phyloP scores from a whole-genome alignment of 2,888 invertebrate genomes.

The Morpho helenor region DNA sequence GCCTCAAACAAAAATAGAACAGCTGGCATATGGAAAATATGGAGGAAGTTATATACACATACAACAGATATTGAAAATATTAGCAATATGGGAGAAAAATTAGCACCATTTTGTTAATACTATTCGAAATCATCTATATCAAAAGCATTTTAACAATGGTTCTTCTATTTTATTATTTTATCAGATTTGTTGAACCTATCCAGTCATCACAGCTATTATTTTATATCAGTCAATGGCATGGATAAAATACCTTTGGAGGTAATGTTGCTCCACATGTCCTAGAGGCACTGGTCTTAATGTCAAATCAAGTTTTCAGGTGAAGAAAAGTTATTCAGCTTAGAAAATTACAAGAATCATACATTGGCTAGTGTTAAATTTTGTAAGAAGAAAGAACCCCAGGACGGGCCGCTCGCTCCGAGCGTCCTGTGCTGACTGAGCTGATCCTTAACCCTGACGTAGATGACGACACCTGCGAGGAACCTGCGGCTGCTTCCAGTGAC shows the following conservation, averaged over 20 bases:
- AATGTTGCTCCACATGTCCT: conserved; percentile 45
- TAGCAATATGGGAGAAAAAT: conserved; percentile 25
- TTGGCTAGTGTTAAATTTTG: conserved; percentile 13
- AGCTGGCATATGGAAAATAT: conserved; percentile 11
- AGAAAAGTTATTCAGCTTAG: conserved; percentile 35
- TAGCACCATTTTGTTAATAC: conserved; percentile 27
- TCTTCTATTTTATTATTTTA: conserved; percentile 22
- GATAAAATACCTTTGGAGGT: conserved; percentile 44
- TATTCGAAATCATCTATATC: conserved; percentile 27
- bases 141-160: conserved; percentile 24
- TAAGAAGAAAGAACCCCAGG: conserved; percentile 47
- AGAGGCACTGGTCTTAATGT: conserved; percentile 71
- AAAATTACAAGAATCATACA: conserved; percentile 12
- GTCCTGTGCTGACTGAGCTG: conserved; percentile 63
- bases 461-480: conserved; percentile 56
- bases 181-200: conserved; percentile 28
- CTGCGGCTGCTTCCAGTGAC: conserved; percentile 47
- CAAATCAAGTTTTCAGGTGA: conserved; percentile 78
- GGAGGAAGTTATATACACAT: conserved; percentile 16
- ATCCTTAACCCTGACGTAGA: conserved; percentile 65
- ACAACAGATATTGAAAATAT: conserved; percentile 19
- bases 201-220: conserved; percentile 36
- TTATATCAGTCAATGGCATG: conserved; percentile 43
- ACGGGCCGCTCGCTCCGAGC: conserved; percentile 64
- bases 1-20: conserved; percentile 12